phyloP scores from a whole-genome alignment of 2,113 vertebrate species.

The Dolichotis patagonum region DNA sequence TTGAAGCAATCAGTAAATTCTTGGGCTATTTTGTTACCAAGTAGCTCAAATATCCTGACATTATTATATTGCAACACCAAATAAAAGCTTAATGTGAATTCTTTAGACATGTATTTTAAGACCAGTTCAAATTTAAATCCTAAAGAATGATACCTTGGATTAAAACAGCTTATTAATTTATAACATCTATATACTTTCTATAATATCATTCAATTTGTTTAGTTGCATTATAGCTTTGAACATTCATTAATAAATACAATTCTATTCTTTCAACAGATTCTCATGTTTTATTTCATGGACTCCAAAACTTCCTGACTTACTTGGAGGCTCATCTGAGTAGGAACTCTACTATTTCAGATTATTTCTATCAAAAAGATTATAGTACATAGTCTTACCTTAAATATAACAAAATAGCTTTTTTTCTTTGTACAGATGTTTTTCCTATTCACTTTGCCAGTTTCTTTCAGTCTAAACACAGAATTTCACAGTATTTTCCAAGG shows the following conservation, averaged over 20 bases:
- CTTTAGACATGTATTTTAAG: not conserved
- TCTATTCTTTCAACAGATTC: not conserved
- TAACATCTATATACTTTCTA: not conserved
- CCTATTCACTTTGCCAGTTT: not conserved
- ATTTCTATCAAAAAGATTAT: not conserved
- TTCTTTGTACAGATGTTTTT: not conserved
- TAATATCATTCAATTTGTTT: conserved; percentile 22
- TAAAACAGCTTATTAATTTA: not conserved
- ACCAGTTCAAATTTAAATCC: not conserved
- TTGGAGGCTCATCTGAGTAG: not conserved
- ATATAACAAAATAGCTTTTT: not conserved
- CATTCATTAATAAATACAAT: not conserved
- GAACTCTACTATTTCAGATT: not conserved
- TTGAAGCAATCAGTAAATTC: not conserved
- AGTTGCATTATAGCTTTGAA: not conserved
- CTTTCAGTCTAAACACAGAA: not conserved
- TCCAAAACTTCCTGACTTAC: not conserved
- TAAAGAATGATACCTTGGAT: not conserved
- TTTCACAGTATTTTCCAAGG: not conserved
- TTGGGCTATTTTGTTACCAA: not conserved
- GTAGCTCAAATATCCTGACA: not conserved
- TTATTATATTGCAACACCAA: not conserved
- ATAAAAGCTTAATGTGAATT: not conserved
- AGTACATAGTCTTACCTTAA: not conserved
- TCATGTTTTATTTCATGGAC: not conserved